These are phyloP conservation scores for Drosophila virilis DNA, from an alignment of 1,140 invertebrate species.

Conservation along the genomic window DNA sequence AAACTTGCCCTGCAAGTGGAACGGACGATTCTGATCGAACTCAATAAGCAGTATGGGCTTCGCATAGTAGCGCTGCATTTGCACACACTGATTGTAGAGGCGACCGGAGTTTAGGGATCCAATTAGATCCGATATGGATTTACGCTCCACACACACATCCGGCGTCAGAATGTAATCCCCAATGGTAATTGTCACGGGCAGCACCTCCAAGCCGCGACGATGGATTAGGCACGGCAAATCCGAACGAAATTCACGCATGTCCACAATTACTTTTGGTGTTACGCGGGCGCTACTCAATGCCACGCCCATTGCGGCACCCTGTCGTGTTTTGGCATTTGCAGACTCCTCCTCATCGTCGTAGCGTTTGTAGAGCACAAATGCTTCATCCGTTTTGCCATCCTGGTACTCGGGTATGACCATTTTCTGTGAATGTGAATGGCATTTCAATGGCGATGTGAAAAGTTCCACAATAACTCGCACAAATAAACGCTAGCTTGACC, in stretches of 20 bases:
- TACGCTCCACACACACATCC: constrained; percentile 98
- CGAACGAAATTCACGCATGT: constrained; percentile 99
- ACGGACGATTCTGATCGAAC: constrained; percentile 97
- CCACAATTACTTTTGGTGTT: constrained; percentile 92
- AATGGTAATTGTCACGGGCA: constrained; percentile 95
- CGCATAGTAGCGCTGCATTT: constrained; percentile 94
- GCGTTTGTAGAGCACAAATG: constrained; percentile 86
- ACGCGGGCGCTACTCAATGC: constrained; percentile 62
- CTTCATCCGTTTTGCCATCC: constrained; percentile 92
- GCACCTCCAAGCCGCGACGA: constrained; percentile 95
- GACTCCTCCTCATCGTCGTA: constrained; percentile 72
- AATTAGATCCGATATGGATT: constrained; percentile 98
- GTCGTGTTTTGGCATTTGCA: constrained; percentile 86
- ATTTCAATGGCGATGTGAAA: too few species aligned
- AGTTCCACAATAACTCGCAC: too few species aligned
- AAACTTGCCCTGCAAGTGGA: constrained; percentile 93
- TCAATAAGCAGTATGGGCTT: constrained; percentile 98
- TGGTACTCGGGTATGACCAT: constrained; percentile 97
- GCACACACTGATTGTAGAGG: constrained; percentile 96
- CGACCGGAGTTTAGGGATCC: constrained; percentile 97
- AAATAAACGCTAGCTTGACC: constrained; percentile 4
- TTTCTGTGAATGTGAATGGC: constrained; percentile 86
- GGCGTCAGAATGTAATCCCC: constrained; percentile 99
- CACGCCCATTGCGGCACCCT: constrained; percentile 86
- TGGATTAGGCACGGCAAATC: constrained; percentile 98